Percentiles rank a stretch among this genome's conserved stretches.
These are phyloP conservation scores for Cnemophilus loriae DNA, from an alignment of 2,113 vertebrate species.

Conservation along the genomic window DNA sequence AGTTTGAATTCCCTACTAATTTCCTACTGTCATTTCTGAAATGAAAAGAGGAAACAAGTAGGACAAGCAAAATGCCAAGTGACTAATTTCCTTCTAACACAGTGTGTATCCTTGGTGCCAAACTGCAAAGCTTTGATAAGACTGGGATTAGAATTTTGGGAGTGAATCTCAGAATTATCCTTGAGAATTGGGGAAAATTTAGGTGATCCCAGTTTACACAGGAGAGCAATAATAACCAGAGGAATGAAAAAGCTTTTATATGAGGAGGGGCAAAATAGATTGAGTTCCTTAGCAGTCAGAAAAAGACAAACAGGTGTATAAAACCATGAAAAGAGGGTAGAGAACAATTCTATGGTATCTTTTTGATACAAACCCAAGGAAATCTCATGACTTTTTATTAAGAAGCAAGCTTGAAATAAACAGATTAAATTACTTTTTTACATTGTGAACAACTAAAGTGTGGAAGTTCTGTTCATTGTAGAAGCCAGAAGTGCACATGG, in stretches of 20 bases:
- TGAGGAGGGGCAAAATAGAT: background rate
- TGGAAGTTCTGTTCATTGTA: background rate
- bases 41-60: background rate
- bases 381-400: background rate
- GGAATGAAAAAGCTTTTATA: background rate
- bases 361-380: background rate
- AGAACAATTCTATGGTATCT: background rate
- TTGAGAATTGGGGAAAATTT: background rate
- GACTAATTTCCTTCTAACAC: background rate
- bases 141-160: background rate
- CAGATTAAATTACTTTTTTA: background rate
- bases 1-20: background rate
- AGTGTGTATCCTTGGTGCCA: background rate
- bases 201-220: background rate
- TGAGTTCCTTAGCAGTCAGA: background rate
- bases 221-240: background rate
- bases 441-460: background rate
- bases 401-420: background rate
- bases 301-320: background rate
- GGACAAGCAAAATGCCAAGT: background rate
- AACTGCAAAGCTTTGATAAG: background rate
- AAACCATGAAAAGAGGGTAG: background rate
- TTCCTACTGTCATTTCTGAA: background rate
- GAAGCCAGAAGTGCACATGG: background rate
- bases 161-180: background rate